Conservation (phyloP, 2,797 vertebrate genomes). For the Sphenopsis melanotis region DNA sequence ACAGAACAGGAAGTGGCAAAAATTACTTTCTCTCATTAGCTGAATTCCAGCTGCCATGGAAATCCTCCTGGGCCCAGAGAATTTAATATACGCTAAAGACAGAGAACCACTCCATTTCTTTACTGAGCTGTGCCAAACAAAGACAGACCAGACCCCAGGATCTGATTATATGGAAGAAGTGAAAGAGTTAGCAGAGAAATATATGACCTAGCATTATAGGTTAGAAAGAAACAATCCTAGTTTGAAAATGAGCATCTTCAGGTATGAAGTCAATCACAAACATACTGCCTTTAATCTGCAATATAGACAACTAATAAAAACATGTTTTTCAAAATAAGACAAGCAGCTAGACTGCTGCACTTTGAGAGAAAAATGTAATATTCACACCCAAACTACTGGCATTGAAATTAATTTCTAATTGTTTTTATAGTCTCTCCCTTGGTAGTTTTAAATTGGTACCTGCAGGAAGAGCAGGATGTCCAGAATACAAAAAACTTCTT, state of each 20-base stretch:
- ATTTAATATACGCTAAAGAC: neutral
- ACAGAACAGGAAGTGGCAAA: neutral
- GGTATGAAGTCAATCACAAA: neutral
- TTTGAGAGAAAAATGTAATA: neutral
- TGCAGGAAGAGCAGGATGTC: neutral
- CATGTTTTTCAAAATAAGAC: neutral
- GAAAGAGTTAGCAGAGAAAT: neutral
- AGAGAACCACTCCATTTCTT: neutral
- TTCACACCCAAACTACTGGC: neutral
- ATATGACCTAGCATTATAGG: neutral
- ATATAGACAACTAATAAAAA: neutral
- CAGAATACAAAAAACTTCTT: conserved; percentile 1
- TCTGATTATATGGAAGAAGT: neutral
- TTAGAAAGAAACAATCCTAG: neutral
- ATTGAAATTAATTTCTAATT: neutral
- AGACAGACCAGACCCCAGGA: neutral
- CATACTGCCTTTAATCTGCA: neutral
- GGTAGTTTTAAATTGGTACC: neutral
- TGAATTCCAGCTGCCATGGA: conserved; percentile 1
- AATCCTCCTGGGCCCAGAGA: neutral
- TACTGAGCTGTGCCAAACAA: neutral
- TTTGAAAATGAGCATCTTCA: neutral
- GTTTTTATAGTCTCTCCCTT: neutral
- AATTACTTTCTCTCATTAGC: neutral
- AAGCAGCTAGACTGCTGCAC: neutral